Evolutionary conservation across 2,113 vertebrate species (phyloP).

Genomic region (Shinisaurus crocodilurus): DNA sequence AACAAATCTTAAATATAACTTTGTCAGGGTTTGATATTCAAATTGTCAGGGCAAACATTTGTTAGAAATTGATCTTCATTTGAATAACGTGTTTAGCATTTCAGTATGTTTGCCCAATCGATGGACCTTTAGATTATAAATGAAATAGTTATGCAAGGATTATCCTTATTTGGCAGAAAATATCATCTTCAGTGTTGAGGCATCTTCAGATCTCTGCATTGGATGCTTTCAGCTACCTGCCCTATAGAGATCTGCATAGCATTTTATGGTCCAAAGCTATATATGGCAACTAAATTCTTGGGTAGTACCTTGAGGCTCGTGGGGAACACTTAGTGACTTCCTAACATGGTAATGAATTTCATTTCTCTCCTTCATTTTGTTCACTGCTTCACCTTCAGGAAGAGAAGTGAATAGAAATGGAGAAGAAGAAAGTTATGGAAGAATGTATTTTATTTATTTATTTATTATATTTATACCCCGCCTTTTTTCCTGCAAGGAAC

Average conservation of each 20-base stretch:
- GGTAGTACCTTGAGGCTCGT: neutral
- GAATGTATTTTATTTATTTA: no score
- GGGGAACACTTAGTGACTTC: neutral
- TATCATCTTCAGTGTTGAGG: neutral
- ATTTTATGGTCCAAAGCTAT: neutral
- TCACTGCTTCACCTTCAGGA: neutral
- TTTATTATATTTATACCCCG: no score
- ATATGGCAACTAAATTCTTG: neutral
- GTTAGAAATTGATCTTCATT: constrained; percentile 5
- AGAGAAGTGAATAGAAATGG: neutral
- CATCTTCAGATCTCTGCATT: neutral
- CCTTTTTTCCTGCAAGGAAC: no score
- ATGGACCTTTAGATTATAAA: constrained; percentile 19
- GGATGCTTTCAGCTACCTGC: rapidly evolving
- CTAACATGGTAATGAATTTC: neutral
- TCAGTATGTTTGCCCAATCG: neutral
- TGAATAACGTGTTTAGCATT: constrained; percentile 7
- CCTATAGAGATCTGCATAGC: constrained; percentile 6
- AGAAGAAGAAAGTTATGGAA: neutral
- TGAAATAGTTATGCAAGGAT: neutral
- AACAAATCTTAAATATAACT: neutral
- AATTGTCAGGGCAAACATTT: neutral
- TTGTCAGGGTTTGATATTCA: neutral
- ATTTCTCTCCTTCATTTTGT: neutral
- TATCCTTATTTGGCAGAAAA: rapidly evolving